Percentiles rank a stretch among this genome's conserved stretches.
Evolutionary conservation across 1,140 invertebrate genomes (phyloP).

Genomic region (Daktulosphaira vitifoliae): DNA sequence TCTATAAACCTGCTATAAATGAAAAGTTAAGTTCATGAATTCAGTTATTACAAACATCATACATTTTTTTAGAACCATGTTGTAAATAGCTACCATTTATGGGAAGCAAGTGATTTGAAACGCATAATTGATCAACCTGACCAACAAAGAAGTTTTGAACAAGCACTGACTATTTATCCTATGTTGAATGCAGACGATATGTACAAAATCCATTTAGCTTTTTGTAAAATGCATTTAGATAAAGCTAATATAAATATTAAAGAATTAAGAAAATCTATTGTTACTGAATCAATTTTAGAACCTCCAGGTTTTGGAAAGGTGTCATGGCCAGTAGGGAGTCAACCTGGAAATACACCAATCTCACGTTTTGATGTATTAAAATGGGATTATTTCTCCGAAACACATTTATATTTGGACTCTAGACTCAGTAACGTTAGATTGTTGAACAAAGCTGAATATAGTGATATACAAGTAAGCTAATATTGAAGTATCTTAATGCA

Average conservation of each 20-base stretch:
- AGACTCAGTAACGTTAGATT: conserved; percentile 54
- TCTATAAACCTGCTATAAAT: too few species aligned
- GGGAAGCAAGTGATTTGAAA: conserved; percentile 22
- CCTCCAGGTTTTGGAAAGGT: conserved; percentile 40
- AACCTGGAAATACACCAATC: conserved; percentile 54
- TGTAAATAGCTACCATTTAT: conserved; percentile 13
- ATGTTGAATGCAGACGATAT: conserved; percentile 14
- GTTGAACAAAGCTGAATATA: conserved; percentile 52
- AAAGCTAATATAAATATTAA: conserved; percentile 36
- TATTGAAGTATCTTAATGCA: background rate
- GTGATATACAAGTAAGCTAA: conserved; percentile 52
- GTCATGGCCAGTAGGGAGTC: conserved; percentile 76
- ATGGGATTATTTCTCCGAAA: conserved; percentile 75
- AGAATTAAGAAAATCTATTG: conserved; percentile 41
- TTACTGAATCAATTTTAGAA: conserved; percentile 43
- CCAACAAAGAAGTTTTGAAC: conserved; percentile 6
- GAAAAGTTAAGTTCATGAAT: too few species aligned
- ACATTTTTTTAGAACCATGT: background rate
- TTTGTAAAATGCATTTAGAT: conserved; percentile 36
- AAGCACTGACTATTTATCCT: conserved; percentile 24
- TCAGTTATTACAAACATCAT: too few species aligned
- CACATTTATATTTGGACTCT: conserved; percentile 66
- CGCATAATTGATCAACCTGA: background rate
- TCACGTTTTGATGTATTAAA: conserved; percentile 76
- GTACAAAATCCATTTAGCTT: conserved; percentile 26